Evolutionary conservation across 1,140 invertebrate species (phyloP).

Genomic region (Eumaeus atala): DNA sequence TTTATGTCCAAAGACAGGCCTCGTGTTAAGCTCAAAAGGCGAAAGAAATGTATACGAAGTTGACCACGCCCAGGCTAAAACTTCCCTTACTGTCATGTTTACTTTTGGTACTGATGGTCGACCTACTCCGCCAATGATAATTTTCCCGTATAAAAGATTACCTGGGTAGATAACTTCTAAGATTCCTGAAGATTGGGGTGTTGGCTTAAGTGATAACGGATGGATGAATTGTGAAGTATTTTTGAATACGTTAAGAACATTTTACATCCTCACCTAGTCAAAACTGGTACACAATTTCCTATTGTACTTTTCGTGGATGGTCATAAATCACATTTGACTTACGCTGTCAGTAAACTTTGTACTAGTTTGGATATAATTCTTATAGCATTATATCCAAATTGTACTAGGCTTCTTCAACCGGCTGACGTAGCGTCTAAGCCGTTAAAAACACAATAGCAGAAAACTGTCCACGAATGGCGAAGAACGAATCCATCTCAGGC

Average conservation of each 20-base stretch:
- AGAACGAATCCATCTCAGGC: slow-evolving; percentile 12
- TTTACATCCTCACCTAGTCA: slow-evolving; percentile 15
- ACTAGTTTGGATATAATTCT: slow-evolving; percentile 36
- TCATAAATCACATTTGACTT: slow-evolving; percentile 43
- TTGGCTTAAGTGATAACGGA: slow-evolving; percentile 22
- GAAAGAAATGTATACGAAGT: slow-evolving; percentile 44
- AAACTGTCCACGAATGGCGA: slow-evolving; percentile 27
- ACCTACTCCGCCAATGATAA: slow-evolving; percentile 33
- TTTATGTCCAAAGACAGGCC: slow-evolving; percentile 38
- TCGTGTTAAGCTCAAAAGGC: slow-evolving; percentile 39
- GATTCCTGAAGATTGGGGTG: slow-evolving; percentile 40
- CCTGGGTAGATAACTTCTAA: slow-evolving; percentile 23
- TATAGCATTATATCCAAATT: slow-evolving; percentile 24
- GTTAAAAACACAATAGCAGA: slow-evolving; percentile 31
- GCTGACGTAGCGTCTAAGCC: slow-evolving; percentile 22
- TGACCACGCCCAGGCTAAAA: slow-evolving; percentile 35
- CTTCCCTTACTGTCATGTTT: slow-evolving; percentile 39
- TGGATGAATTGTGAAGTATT: slow-evolving; percentile 24
- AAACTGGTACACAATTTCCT: slow-evolving; percentile 30
- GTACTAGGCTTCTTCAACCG: slow-evolving; percentile 22
- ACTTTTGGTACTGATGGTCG: slow-evolving; percentile 34
- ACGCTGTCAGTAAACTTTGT: slow-evolving; percentile 36
- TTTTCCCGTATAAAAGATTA: slow-evolving; percentile 37
- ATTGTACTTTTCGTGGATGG: slow-evolving; percentile 55
- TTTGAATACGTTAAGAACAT: slow-evolving; percentile 21